Conservation (phyloP, 2,888 invertebrate species). For the Dryadula phaetusa region DNA sequence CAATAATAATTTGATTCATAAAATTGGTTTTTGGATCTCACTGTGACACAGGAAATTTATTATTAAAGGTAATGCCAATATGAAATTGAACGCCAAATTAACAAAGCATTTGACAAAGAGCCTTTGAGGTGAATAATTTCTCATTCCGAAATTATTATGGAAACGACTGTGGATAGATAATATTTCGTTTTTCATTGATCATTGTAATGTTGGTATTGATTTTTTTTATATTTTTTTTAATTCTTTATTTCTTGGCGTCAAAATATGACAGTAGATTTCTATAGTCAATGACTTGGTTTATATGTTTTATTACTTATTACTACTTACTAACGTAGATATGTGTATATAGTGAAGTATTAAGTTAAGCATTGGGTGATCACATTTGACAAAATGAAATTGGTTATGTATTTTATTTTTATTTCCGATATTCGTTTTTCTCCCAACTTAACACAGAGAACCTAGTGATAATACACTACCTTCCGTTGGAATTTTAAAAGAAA, state of each 20-base stretch:
- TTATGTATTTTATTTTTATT: no score
- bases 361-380: no score
- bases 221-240: background rate
- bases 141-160: conserved; percentile 36
- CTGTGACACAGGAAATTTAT: conserved; percentile 20
- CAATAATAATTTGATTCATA: conserved; percentile 13
- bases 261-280: no score
- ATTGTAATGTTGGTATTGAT: background rate
- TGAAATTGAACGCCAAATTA: conserved; percentile 24
- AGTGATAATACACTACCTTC: no score
- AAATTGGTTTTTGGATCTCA: conserved; percentile 18
- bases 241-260: background rate
- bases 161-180: conserved; percentile 17
- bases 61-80: conserved; percentile 27
- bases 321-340: no score
- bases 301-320: no score
- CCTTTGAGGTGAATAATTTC: conserved; percentile 36
- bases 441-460: no score
- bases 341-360: no score
- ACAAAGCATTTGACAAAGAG: conserved; percentile 36
- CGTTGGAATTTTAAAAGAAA: no score
- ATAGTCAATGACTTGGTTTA: no score
- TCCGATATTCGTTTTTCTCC: no score
- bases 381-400: no score
- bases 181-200: conserved; percentile 7